Percentiles rank a stretch among this genome's conserved stretches.
Conservation (phyloP, 92 coral and sea anemone genomes). For the Porites rus region DNA sequence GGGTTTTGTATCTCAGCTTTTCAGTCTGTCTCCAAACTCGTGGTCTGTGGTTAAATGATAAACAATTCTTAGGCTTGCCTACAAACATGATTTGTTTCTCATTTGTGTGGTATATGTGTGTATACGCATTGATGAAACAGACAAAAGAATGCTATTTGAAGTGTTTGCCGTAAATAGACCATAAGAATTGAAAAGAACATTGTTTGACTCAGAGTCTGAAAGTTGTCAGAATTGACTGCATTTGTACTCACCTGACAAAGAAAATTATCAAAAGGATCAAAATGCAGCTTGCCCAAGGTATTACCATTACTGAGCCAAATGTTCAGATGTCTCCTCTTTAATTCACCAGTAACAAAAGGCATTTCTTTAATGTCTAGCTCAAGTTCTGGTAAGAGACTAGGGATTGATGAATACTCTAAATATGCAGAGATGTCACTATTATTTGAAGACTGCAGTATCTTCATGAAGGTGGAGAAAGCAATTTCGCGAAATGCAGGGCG, state of each 20-base stretch:
- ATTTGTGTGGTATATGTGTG: too few relatives aligned
- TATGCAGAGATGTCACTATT: constrained; percentile 74
- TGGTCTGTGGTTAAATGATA: neutral
- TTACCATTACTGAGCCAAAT: constrained; percentile 94
- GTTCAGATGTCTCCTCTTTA: constrained; percentile 82
- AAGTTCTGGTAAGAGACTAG: constrained; percentile 76
- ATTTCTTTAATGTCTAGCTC: constrained; percentile 78
- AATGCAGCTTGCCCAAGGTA: constrained; percentile 88
- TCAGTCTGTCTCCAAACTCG: neutral
- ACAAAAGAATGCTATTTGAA: too few relatives aligned
- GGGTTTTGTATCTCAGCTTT: neutral
- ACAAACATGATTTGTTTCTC: too few relatives aligned
- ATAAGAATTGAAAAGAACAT: too few relatives aligned
- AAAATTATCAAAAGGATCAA: constrained; percentile 92
- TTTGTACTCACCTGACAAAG: constrained; percentile 79
- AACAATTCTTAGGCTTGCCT: too few relatives aligned
- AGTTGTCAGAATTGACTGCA: neutral
- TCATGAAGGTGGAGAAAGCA: constrained; percentile 75
- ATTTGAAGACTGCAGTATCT: constrained; percentile 54
- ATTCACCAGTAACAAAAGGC: constrained; percentile 63
- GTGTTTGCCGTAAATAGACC: too few relatives aligned
- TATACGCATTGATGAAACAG: too few relatives aligned
- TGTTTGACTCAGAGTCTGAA: neutral
- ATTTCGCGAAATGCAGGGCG: constrained; percentile 85
- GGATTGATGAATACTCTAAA: constrained; percentile 87